Evolutionary conservation across 37 sponge, comb jelly and placozoan species (phyloP), one percentile per base, ranked within the genome.

Genomic region (Spongia lamella): DNA sequence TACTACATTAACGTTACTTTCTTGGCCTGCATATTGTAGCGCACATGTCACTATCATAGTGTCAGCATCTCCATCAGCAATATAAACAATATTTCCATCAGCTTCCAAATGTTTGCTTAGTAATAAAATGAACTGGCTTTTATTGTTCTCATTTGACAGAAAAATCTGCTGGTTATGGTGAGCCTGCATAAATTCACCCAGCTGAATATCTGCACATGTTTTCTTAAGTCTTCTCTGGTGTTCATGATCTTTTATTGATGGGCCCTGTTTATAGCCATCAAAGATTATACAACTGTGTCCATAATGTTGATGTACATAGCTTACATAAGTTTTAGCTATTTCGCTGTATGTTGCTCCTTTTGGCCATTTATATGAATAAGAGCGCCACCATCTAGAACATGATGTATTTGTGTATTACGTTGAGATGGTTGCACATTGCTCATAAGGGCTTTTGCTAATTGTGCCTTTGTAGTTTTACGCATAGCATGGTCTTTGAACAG

Each of bases 221-320:
- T 76, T 76, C 22, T 9, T 30, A 21, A 35, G 25, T 76, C 77
- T 33, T 76, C 63, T 38, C 59, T 62, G 60, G 29, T 73, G 75
- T 11, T 56, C 61, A 53, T 58, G 30, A 61, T 73, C 75, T 58
- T 56, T 73, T 11, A 58, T 73, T 26, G 75, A 31, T 58, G 75
- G 75, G 11, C 76, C 39, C 26, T 61, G 63, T n/a, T n/a, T n/a
- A 38, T 75, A 62, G 63, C 63, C 76, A 73, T 73, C 59, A 73
- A 73, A 73, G 37, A 73, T 61, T 59, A 73, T 30, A 36, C 6
- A 32, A 38, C 38, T 15, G 6, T 73, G 24, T 13, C 35, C 29
- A 30, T 66, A 66, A 14, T 66, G 21, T 27, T 22, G 26, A 70
- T 54, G 71, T 39, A 70, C 71, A 70, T 70, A 43, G 51, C 71